Base-by-base conservation (phyloP, 1,140 invertebrate species). In the Bathynomus jamesi region DNA sequence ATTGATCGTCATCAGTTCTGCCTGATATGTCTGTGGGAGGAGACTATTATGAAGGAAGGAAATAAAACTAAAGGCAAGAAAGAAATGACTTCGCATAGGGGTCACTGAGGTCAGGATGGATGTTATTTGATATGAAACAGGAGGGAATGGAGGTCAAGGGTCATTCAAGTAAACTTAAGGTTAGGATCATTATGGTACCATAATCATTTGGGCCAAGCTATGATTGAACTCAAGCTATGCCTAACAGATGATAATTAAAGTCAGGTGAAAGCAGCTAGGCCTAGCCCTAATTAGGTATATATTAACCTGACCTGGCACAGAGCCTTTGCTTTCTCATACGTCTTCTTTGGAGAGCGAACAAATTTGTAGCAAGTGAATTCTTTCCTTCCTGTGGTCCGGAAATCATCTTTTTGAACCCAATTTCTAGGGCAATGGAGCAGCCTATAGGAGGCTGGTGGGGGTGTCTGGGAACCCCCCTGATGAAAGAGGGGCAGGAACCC, bases 1-100 rank as follows among this genome's bases (percentile, higher is more conserved):
- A 79, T 91, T 91, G 8, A 96, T 86, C 73, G 89, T 88, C 0
- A 91, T 83, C 32, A 97, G 81, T 80, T 95, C 91, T 21, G 91
- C 87, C 78, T 90, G 89, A 81, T 89, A 92, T 0, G 87, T 86
- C 81, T 85, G 79, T 73, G 78, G 77, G 78, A 21, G 13, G 21
- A 53, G 2, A 53, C 40, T 53, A 2, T 5, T 2, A 3, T 53
- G 2, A 53, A 53, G 13, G 40, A 11, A 53, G 2, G 40, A 53
- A 53, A 53, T 53, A 21, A 3, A 53, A 53, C 2, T 2, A 53
- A 53, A 5, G 13, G 40, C 5, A 53, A 53, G 40, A 53, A 53
- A 17, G 21, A 17, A 53, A 53, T 2, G 40, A 53, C n/a, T n/a
- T n/a, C n/a, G n/a, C n/a, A n/a, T n/a, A n/a, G n/a, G n/a, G n/a